These are phyloP conservation scores for Andrena flavipes DNA, from an alignment of 2,888 invertebrate genomes.

Conservation along the genomic window DNA sequence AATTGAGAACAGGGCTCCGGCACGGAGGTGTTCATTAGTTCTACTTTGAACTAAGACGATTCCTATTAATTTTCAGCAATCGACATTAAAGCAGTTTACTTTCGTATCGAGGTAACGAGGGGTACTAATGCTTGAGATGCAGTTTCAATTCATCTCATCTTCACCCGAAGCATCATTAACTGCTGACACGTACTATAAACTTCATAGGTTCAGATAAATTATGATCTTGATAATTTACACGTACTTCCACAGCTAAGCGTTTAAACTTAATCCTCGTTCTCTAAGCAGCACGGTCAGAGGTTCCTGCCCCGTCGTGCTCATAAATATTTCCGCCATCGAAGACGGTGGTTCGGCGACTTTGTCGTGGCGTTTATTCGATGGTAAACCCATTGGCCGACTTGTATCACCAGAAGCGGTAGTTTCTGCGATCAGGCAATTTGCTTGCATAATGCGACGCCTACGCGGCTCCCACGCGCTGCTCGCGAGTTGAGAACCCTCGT, in stretches of 20 bases:
- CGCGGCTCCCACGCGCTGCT: slow-evolving; percentile 62
- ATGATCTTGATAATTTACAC: neutral
- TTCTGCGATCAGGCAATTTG: slow-evolving; percentile 73
- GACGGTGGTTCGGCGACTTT: slow-evolving; percentile 24
- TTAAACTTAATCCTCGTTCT: neutral
- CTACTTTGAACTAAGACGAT: neutral
- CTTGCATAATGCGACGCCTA: slow-evolving; percentile 72
- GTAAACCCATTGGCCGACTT: slow-evolving; percentile 57
- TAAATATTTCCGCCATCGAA: slow-evolving; percentile 37
- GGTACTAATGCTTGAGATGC: too few relatives aligned
- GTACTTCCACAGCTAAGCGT: neutral
- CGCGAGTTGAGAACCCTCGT: slow-evolving; percentile 66
- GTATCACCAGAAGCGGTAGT: slow-evolving; percentile 72
- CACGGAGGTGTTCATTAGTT: slow-evolving; percentile 5
- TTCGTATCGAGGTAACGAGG: too few relatives aligned
- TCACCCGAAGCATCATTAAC: too few relatives aligned
- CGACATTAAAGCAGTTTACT: too few relatives aligned
- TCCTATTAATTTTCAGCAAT: slow-evolving; percentile 6
- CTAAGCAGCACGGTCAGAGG: neutral
- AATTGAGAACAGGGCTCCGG: neutral
- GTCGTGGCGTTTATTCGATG: slow-evolving; percentile 59
- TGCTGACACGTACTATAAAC: neutral
- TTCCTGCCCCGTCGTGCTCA: neutral
- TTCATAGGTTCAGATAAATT: neutral
- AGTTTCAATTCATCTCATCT: neutral